A percentile compares a stretch with the other conserved stretches of the same genome.
Conservation (phyloP, 1,140 invertebrate genomes). For the Sminthurides bifidus region DNA sequence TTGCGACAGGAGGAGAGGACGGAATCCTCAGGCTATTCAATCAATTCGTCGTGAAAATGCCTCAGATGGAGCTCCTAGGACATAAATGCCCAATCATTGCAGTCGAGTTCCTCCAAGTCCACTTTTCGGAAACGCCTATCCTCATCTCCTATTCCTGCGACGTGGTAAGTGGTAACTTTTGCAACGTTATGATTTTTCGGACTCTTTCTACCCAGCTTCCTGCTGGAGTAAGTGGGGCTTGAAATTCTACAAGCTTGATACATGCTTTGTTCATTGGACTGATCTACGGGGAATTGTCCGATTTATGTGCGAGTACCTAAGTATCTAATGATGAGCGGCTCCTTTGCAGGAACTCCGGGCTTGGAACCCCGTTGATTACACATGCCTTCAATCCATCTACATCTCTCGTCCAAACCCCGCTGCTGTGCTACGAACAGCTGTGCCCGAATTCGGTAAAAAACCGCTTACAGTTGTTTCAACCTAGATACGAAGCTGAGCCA, state of each 20-base stretch:
- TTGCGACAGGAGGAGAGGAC: conserved; percentile 29
- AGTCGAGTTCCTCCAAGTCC: conserved; percentile 17
- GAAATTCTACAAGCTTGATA: background rate
- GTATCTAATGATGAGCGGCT: background rate
- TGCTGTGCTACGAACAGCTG: conserved; percentile 21
- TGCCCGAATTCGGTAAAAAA: conserved; percentile 26
- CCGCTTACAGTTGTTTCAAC: conserved; percentile 17
- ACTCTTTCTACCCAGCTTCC: background rate
- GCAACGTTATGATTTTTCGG: background rate
- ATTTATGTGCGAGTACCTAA: background rate
- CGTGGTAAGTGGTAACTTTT: conserved; percentile 15
- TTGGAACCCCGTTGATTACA: conserved; percentile 24
- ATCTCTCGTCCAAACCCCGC: conserved; percentile 25
- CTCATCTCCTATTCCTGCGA: conserved; percentile 24
- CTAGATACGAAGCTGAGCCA: background rate
- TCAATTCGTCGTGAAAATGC: conserved; percentile 21
- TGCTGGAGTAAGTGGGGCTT: background rate
- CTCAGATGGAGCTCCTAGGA: conserved; percentile 27
- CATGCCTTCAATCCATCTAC: conserved; percentile 26
- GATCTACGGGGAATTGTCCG: background rate
- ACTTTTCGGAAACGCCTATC: conserved; percentile 13
- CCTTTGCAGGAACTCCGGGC: conserved; percentile 24
- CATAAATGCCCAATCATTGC: conserved; percentile 18
- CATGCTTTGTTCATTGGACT: background rate
- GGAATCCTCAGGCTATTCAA: conserved; percentile 23